phyloP scores from a whole-genome alignment of 2,888 invertebrate species.

The Chymomyza amoena region DNA sequence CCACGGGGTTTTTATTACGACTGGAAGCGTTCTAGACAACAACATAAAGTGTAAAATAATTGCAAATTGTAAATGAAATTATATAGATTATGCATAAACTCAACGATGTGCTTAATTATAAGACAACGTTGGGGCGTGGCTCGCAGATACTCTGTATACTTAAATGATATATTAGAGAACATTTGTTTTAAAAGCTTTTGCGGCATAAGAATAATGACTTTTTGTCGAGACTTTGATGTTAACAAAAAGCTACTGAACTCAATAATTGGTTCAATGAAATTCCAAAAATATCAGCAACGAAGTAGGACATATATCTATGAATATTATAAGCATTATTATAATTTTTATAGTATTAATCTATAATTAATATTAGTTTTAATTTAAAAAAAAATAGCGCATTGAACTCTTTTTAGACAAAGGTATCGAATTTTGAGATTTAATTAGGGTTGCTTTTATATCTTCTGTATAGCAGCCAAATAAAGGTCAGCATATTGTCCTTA shows the following conservation, averaged over 20 bases:
- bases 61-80: conserved; percentile 28
- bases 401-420: too few species aligned
- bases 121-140: conserved; percentile 28
- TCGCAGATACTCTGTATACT: not conserved
- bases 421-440: too few species aligned
- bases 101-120: not conserved
- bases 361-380: too few species aligned
- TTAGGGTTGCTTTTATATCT: too few species aligned
- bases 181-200: not conserved
- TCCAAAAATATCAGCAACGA: not conserved
- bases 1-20: conserved; percentile 32
- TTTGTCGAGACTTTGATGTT: not conserved
- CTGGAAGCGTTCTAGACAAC: conserved; percentile 17
- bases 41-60: conserved; percentile 16
- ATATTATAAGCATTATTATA: too few species aligned
- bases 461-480: too few species aligned
- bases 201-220: not conserved
- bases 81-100: conserved; percentile 14
- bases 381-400: too few species aligned
- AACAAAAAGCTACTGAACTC: not conserved
- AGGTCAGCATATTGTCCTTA: too few species aligned
- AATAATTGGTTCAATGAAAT: not conserved
- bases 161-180: not conserved
- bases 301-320: too few species aligned
- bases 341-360: too few species aligned